These are phyloP conservation scores for Panagrolaimus sp. DNA, from an alignment of 1,140 invertebrate species.

Conservation along the genomic window DNA sequence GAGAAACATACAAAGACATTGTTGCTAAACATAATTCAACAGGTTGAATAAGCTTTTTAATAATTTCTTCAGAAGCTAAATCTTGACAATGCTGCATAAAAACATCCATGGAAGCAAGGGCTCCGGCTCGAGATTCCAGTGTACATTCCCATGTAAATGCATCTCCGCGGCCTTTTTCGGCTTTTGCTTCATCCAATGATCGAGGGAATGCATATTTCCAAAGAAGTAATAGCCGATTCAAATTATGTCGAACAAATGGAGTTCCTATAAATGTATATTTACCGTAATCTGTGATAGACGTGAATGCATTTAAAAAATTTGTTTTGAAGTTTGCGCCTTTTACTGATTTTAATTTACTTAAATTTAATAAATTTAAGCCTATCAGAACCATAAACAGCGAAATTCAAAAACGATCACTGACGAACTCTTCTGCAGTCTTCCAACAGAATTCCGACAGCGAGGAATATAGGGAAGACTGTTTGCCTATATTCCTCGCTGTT, in stretches of 20 bases:
- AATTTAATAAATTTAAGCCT: too few species aligned
- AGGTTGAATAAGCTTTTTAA: slow-evolving; percentile 67
- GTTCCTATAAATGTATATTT: slow-evolving; percentile 67
- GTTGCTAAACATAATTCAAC: slow-evolving; percentile 13
- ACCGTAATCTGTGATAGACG: slow-evolving; percentile 17
- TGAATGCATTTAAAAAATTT: too few species aligned
- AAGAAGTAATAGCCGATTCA: slow-evolving; percentile 83
- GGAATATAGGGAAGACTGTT: too few species aligned
- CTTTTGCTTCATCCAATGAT: slow-evolving; percentile 88
- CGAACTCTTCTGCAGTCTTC: too few species aligned
- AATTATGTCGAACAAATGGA: slow-evolving; percentile 77
- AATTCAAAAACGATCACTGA: too few species aligned
- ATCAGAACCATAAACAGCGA: too few species aligned
- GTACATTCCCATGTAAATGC: slow-evolving; percentile 98
- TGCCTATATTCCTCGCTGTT: too few species aligned
- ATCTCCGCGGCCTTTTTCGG: slow-evolving; percentile 86
- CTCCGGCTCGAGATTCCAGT: slow-evolving; percentile 87
- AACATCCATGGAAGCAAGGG: slow-evolving; percentile 75
- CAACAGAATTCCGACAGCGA: too few species aligned
- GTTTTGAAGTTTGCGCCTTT: background rate
- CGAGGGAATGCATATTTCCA: slow-evolving; percentile 97
- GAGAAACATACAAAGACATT: background rate
- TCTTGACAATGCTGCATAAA: slow-evolving; percentile 84
- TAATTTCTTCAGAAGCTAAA: slow-evolving; percentile 82
- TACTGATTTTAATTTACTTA: background rate